These are phyloP conservation scores for Drosophila guanche DNA, from an alignment of 1,140 invertebrate genomes.

Conservation along the genomic window DNA sequence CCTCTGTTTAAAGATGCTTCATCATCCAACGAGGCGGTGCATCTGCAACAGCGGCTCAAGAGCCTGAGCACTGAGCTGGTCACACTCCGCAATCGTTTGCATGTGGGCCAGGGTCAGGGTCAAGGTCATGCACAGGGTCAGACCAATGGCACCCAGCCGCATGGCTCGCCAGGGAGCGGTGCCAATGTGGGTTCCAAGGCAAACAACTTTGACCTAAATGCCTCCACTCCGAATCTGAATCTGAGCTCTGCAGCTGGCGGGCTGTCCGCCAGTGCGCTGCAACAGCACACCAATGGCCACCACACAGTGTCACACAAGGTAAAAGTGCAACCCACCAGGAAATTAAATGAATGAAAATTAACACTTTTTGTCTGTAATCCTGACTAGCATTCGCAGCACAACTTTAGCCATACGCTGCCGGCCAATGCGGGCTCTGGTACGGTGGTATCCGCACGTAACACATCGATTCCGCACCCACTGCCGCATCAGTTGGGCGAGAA, in stretches of 20 bases:
- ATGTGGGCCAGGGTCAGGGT: constrained; percentile 87
- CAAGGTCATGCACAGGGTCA: constrained; percentile 41
- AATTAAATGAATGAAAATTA: neutral
- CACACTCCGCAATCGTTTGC: constrained; percentile 92
- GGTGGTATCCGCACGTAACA: constrained; percentile 75
- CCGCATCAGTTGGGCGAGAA: constrained; percentile 77
- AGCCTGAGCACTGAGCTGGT: constrained; percentile 95
- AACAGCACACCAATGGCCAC: constrained; percentile 66
- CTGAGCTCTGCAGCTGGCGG: constrained; percentile 29
- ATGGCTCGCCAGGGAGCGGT: constrained; percentile 20
- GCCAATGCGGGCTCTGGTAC: constrained; percentile 38
- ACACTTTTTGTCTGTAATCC: neutral
- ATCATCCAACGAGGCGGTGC: constrained; percentile 95
- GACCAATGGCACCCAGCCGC: constrained; percentile 58
- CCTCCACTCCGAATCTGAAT: constrained; percentile 74
- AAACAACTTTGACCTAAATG: constrained; percentile 68
- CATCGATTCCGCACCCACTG: constrained; percentile 81
- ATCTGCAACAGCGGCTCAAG: constrained; percentile 93
- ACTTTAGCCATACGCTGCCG: constrained; percentile 65
- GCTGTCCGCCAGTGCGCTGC: constrained; percentile 61
- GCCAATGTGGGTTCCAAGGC: constrained; percentile 36
- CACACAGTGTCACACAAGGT: constrained; percentile 54
- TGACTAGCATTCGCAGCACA: constrained; percentile 41
- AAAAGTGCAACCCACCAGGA: neutral
- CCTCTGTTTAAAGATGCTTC: constrained; percentile 90